Percentiles rank a stretch among this genome's conserved stretches.
Evolutionary conservation across 1,140 invertebrate genomes (phyloP).

Genomic region (Leptestheria dahalacensis): DNA sequence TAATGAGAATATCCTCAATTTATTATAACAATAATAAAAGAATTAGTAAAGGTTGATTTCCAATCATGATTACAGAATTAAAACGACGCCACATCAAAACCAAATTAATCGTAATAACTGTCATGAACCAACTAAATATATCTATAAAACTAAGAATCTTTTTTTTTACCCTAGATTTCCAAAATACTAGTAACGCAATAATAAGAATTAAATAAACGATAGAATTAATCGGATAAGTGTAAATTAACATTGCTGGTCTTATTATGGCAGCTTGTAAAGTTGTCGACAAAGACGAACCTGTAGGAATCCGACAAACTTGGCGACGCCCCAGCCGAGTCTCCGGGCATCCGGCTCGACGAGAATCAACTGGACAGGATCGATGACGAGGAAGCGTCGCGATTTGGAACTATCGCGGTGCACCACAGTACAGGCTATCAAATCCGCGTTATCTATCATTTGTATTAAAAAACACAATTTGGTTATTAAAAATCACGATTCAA

Average conservation of each 20-base stretch:
- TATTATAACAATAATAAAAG: not conserved
- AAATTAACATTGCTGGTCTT: not conserved
- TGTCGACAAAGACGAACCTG: conserved; percentile 39
- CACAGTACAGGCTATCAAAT: conserved; percentile 90
- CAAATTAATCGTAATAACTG: no score
- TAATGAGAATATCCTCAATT: not conserved
- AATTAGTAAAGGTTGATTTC: not conserved
- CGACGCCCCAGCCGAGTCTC: conserved; percentile 88
- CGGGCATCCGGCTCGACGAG: conserved; percentile 89
- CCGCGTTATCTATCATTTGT: conserved; percentile 92
- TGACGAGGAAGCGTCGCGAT: conserved; percentile 82
- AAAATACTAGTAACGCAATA: no score
- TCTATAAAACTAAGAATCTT: no score
- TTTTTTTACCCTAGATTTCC: no score
- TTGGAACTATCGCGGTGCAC: conserved; percentile 75
- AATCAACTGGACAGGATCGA: conserved; percentile 85
- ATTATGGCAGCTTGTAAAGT: not conserved
- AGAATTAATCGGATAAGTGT: not conserved
- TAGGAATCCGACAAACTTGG: conserved; percentile 78
- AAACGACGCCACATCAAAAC: no score
- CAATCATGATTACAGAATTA: no score
- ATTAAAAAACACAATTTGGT: no score
- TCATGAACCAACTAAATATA: no score
- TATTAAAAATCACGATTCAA: no score
- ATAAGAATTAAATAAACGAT: no score